Conservation (phyloP, 2,797 vertebrate species). For the Chrysocyon brachyurus region DNA sequence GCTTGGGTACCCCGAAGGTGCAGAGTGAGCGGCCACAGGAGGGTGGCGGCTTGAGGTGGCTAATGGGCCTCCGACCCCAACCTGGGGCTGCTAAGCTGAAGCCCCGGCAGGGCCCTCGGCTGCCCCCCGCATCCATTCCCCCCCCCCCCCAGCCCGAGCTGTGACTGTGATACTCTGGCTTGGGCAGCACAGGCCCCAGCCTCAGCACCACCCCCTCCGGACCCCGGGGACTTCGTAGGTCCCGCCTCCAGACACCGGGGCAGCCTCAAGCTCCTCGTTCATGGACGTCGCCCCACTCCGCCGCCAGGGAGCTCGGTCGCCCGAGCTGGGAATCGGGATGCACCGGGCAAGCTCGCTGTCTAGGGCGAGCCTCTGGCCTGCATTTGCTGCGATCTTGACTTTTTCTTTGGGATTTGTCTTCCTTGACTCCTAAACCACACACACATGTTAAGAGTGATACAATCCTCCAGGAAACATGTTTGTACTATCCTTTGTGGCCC, state of each 20-base stretch:
- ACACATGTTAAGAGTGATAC: background rate
- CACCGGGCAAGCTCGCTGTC: background rate
- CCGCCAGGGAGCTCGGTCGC: no score
- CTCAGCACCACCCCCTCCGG: no score
- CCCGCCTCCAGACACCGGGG: no score
- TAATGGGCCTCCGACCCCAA: background rate
- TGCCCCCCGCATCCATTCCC: fast-evolving
- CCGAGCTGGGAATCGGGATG: background rate
- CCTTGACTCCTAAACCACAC: background rate
- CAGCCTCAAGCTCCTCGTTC: no score
- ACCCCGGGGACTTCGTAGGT: no score
- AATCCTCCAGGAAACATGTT: background rate
- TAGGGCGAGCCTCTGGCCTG: background rate
- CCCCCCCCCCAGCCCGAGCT: background rate
- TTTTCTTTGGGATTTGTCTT: conserved; percentile 41
- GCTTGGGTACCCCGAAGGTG: background rate
- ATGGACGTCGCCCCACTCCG: no score
- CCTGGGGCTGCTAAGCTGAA: background rate
- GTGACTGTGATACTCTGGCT: conserved; percentile 38
- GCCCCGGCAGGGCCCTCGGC: conserved; percentile 37
- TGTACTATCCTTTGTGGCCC: background rate
- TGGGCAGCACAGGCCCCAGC: background rate
- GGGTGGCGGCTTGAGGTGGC: conserved; percentile 33
- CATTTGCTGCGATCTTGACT: background rate
- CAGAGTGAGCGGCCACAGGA: background rate